Percentiles rank a stretch among this genome's conserved stretches.
These are phyloP conservation scores for Zaprionus gabonicus DNA, from an alignment of 1,140 invertebrate species.

Conservation along the genomic window DNA sequence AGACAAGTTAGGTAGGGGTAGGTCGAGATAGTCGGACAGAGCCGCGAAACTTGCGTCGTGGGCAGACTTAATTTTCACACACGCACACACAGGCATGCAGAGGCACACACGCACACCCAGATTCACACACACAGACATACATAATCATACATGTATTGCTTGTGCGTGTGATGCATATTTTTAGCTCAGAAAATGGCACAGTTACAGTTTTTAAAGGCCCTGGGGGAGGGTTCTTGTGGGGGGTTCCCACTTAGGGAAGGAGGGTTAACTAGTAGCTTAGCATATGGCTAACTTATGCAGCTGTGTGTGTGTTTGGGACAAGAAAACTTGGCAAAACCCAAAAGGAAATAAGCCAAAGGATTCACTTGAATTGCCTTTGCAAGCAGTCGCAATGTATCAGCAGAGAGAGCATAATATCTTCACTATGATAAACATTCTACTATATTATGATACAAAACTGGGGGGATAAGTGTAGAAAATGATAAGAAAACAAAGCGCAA, in stretches of 20 bases:
- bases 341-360: slow-evolving; percentile 17
- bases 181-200: slow-evolving; percentile 62
- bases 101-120: slow-evolving; percentile 32
- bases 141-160: not conserved
- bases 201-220: slow-evolving; percentile 56
- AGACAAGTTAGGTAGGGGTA: slow-evolving; percentile 14
- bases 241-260: not conserved
- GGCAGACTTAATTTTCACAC: slow-evolving; percentile 76
- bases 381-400: not conserved
- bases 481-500: too few species aligned
- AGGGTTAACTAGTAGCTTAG: not conserved
- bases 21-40: slow-evolving; percentile 41
- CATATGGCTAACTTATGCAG: slow-evolving; percentile 23
- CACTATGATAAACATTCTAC: too few species aligned
- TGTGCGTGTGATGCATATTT: slow-evolving; percentile 53
- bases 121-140: not conserved
- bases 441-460: too few species aligned
- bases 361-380: slow-evolving; percentile 7
- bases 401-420: not conserved
- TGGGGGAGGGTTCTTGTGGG: not conserved
- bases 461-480: too few species aligned
- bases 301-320: not conserved
- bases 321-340: slow-evolving; percentile 2
- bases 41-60: slow-evolving; percentile 58
- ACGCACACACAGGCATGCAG: not conserved